Evolutionary conservation across 2,797 vertebrate genomes (phyloP).

Genomic region (Anolis apletophallus): DNA sequence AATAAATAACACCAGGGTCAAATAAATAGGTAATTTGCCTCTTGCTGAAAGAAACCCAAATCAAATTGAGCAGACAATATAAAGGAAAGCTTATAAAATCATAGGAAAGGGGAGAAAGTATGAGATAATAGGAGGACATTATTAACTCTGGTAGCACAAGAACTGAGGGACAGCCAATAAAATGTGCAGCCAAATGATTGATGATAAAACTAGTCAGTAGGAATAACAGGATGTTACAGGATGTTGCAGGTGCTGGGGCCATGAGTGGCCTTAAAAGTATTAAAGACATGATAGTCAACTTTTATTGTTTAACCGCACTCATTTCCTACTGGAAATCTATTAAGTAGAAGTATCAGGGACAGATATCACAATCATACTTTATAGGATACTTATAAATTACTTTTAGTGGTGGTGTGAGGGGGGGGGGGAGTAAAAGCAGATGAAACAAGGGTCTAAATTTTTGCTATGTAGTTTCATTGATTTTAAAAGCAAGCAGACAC

Average conservation of each 20-base stretch:
- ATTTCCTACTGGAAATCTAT: neutral
- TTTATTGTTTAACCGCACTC: neutral
- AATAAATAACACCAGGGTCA: neutral
- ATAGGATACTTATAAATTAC: neutral
- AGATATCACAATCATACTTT: neutral
- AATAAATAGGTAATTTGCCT: neutral
- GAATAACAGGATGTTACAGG: neutral
- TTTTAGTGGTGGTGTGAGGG: too few species aligned
- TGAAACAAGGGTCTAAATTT: neutral
- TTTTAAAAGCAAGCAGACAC: too few species aligned
- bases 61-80: neutral
- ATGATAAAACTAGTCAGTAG: conserved; percentile 1
- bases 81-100: conserved; percentile 4
- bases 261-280: neutral
- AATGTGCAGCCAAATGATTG: neutral
- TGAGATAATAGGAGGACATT: neutral
- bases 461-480: too few species aligned
- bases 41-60: neutral
- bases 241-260: neutral
- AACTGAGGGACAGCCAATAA: neutral
- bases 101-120: neutral
- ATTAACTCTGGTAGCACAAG: neutral
- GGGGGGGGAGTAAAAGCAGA: neutral
- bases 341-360: neutral
- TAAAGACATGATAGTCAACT: neutral